Percentiles rank a stretch among this genome's conserved stretches.
phyloP scores from a whole-genome alignment of 2,113 vertebrate genomes.

The Pleuronectes platessa region DNA sequence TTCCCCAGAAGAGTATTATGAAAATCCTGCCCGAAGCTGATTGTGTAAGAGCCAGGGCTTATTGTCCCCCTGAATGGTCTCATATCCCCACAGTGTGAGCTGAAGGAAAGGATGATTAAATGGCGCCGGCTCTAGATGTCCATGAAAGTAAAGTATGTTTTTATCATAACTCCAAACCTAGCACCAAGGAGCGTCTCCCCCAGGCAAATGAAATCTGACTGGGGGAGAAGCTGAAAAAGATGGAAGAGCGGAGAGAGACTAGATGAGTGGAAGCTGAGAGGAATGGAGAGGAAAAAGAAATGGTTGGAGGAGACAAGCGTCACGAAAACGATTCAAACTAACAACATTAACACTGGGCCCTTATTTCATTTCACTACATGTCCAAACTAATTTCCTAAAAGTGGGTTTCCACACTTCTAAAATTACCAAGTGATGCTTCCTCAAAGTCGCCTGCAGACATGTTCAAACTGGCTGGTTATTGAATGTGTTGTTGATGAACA shows the following conservation, averaged over 20 bases:
- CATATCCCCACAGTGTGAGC: slow-evolving; percentile 32
- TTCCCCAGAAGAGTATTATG: slow-evolving; percentile 22
- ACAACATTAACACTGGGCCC: slow-evolving; percentile 2
- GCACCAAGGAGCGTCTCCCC: background rate
- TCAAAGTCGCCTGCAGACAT: background rate
- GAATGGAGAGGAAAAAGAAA: background rate
- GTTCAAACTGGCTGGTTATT: background rate
- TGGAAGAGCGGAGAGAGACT: slow-evolving; percentile 18
- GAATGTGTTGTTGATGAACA: background rate
- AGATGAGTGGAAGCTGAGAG: slow-evolving; percentile 24
- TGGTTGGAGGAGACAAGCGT: background rate
- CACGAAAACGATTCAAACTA: slow-evolving; percentile 27
- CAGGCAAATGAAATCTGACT: slow-evolving; percentile 54
- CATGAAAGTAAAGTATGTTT: slow-evolving; percentile 57
- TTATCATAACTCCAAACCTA: slow-evolving; percentile 53
- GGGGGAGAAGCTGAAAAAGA: slow-evolving; percentile 16
- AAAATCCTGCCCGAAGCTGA: slow-evolving; percentile 38
- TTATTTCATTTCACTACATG: background rate
- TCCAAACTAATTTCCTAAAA: too few relatives aligned
- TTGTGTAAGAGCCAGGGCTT: slow-evolving; percentile 17
- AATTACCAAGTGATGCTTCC: too few relatives aligned
- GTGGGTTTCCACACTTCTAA: too few relatives aligned
- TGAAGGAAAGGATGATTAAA: slow-evolving; percentile 48
- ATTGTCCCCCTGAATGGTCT: slow-evolving; percentile 40
- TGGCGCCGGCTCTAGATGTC: slow-evolving; percentile 28